These are phyloP conservation scores for Carcinoscorpius rotundicauda DNA, from an alignment of 1,140 invertebrate genomes.

Conservation along the genomic window DNA sequence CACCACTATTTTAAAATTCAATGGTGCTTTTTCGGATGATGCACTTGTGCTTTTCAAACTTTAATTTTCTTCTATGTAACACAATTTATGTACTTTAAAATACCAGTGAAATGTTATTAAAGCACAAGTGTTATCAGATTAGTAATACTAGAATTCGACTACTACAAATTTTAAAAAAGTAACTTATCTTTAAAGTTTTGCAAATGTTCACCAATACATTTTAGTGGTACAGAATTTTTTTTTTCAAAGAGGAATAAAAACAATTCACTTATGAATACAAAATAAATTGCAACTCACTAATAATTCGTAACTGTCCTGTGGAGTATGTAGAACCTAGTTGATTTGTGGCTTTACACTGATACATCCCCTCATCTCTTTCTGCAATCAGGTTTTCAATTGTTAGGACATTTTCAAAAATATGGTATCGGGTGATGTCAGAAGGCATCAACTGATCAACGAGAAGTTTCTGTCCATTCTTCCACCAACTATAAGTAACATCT, in stretches of 20 bases:
- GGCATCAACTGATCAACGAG: slow-evolving; percentile 44
- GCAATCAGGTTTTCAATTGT: slow-evolving; percentile 63
- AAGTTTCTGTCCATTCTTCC: slow-evolving; percentile 66
- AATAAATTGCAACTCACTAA: slow-evolving; percentile 40
- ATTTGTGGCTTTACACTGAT: slow-evolving; percentile 84
- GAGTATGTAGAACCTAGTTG: slow-evolving; percentile 73
- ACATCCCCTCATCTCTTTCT: slow-evolving; percentile 83
- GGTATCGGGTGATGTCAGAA: slow-evolving; percentile 29
- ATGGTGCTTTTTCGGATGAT: too few species aligned
- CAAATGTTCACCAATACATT: neutral
- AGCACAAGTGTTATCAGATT: too few species aligned
- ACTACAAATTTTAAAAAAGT: neutral
- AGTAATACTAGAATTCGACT: neutral
- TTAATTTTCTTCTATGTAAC: too few species aligned
- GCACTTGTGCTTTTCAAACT: too few species aligned
- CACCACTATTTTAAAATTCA: too few species aligned
- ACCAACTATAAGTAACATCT: slow-evolving; percentile 85
- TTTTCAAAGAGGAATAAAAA: neutral
- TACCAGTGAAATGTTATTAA: too few species aligned
- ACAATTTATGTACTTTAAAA: too few species aligned
- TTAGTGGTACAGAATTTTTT: neutral
- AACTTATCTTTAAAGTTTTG: neutral
- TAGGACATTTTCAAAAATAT: slow-evolving; percentile 69
- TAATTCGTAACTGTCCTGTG: slow-evolving; percentile 74
- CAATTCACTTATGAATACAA: too few species aligned